Percentiles rank a stretch among this genome's conserved stretches.
Conservation (phyloP, 2,113 vertebrate species). For the Neotragus pygmaeus region DNA sequence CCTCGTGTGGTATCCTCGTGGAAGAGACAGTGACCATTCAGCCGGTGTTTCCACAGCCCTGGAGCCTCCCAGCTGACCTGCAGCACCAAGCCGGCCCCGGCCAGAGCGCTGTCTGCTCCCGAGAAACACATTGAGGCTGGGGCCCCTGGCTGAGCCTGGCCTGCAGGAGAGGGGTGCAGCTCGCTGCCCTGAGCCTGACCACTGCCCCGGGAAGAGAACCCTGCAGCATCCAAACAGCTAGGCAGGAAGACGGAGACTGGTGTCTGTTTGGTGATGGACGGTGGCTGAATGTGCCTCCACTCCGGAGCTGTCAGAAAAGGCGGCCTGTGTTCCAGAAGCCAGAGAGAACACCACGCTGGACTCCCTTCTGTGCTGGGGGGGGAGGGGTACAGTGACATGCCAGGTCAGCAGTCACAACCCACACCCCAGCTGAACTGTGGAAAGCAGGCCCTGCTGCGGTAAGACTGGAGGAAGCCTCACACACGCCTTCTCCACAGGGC, state of each 20-base stretch:
- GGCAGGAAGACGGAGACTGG: not conserved
- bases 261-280: accelerated
- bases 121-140: not conserved
- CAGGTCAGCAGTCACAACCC: not conserved
- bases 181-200: not conserved
- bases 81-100: not conserved
- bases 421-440: not conserved
- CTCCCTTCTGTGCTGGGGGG: not conserved
- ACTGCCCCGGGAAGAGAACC: not conserved
- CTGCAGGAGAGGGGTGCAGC: not conserved
- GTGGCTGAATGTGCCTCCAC: not conserved
- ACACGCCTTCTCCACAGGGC: not conserved
- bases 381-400: not conserved
- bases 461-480: not conserved
- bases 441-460: not conserved
- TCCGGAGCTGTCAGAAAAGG: not conserved
- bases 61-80: not conserved
- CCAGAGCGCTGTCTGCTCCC: not conserved
- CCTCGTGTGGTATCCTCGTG: accelerated
- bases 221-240: not conserved
- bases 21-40: not conserved
- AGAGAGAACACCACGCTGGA: not conserved
- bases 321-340: not conserved
- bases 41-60: accelerated
- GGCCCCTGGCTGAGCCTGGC: accelerated